A percentile compares a stretch with the other conserved stretches of the same genome.
phyloP scores from a whole-genome alignment of 1,140 invertebrate genomes.

The Bactericera cockerelli region DNA sequence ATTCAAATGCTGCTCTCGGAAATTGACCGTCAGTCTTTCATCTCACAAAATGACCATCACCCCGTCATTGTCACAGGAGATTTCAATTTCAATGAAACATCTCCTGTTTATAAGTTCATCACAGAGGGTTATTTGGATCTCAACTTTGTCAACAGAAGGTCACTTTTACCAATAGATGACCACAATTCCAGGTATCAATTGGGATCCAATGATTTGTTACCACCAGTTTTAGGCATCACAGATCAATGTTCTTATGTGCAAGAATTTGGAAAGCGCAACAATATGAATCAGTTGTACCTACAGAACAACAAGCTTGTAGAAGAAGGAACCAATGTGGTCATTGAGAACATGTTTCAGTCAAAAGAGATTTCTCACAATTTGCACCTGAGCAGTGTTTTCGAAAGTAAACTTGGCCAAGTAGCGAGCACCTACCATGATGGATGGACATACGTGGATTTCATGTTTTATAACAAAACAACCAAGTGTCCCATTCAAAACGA shows the following conservation, averaged over 20 bases:
- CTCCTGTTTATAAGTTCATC: slow-evolving; percentile 54
- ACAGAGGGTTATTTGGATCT: slow-evolving; percentile 41
- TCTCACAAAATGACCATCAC: slow-evolving; percentile 34
- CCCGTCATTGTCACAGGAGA: slow-evolving; percentile 79
- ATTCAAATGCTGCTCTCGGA: slow-evolving; percentile 61
- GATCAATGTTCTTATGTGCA: slow-evolving; percentile 47
- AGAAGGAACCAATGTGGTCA: background rate
- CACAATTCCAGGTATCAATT: slow-evolving; percentile 10
- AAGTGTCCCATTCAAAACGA: background rate
- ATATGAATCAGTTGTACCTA: background rate
- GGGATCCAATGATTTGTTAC: slow-evolving; percentile 30
- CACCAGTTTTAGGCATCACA: slow-evolving; percentile 37
- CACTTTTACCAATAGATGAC: slow-evolving; percentile 24
- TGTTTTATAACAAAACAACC: slow-evolving; percentile 40
- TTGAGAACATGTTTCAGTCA: background rate
- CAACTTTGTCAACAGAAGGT: slow-evolving; percentile 24
- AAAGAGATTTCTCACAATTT: background rate
- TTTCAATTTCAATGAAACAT: slow-evolving; percentile 63
- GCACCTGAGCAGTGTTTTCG: background rate
- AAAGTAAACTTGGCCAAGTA: slow-evolving; percentile 21
- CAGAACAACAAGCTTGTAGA: background rate
- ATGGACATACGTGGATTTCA: slow-evolving; percentile 72
- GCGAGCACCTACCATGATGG: slow-evolving; percentile 54
- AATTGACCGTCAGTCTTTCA: slow-evolving; percentile 59
- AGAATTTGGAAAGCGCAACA: background rate